Conservation (phyloP, 2,113 vertebrate species). For the Damaliscus lunatus region DNA sequence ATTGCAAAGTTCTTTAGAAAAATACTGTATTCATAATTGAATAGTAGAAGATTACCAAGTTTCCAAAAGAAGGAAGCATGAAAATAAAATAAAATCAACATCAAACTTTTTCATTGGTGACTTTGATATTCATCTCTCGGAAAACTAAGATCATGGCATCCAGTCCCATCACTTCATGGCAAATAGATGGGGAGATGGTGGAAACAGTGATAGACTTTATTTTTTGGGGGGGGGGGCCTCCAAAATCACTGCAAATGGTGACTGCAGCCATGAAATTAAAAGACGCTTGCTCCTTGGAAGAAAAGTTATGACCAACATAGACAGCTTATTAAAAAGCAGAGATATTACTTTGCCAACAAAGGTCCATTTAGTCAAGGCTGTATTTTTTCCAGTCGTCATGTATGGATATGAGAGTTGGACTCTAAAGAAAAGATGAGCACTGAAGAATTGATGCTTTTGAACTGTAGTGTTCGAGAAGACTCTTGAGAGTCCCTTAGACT, state of each 20-base stretch:
- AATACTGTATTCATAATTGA: not conserved
- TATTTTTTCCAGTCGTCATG: not conserved
- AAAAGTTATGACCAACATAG: not conserved
- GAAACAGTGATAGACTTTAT: not conserved
- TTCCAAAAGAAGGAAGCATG: not conserved
- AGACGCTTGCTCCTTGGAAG: rapidly evolving
- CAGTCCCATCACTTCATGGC: not conserved
- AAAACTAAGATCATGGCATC: not conserved
- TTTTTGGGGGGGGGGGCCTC: not conserved
- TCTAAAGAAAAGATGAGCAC: not conserved
- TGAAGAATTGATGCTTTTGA: not conserved
- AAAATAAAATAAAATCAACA: not conserved
- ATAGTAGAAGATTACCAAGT: not conserved
- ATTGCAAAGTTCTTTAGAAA: not conserved
- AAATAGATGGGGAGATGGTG: not conserved
- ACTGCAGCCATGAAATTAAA: not conserved
- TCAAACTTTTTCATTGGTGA: not conserved
- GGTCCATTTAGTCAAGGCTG: not conserved
- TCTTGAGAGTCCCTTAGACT: not conserved
- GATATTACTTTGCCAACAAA: not conserved
- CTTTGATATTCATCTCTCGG: not conserved
- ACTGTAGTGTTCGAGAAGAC: not conserved
- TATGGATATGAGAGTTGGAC: not conserved
- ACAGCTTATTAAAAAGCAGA: not conserved
- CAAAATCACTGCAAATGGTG: not conserved